A percentile compares a stretch with the other conserved stretches of the same genome.
Conservation (phyloP, 2,113 vertebrate species). For the Zootoca vivipara region DNA sequence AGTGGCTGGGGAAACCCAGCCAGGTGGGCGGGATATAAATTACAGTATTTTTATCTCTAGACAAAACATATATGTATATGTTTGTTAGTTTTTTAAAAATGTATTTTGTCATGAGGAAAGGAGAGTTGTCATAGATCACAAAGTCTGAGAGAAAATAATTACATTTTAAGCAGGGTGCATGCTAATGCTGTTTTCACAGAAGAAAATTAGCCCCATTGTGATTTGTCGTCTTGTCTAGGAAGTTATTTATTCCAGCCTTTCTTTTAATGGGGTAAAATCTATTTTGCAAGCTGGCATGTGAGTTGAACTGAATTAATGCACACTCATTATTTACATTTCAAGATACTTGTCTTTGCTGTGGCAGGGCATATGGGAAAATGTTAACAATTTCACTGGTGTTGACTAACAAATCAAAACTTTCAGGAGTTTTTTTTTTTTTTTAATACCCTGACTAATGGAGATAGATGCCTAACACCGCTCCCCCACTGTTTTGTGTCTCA, state of each 20-base stretch:
- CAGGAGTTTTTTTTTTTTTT: conserved; percentile 10
- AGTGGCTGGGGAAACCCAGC: too few relatives aligned
- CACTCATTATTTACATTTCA: neutral
- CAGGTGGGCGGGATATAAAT: too few relatives aligned
- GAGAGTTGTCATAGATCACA: conserved; percentile 1
- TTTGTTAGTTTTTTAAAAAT: neutral
- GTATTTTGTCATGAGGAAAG: neutral
- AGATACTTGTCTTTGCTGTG: conserved; percentile 10
- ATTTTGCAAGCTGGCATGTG: conserved; percentile 40
- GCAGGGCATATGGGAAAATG: neutral
- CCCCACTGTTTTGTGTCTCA: neutral
- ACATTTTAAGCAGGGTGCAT: neutral
- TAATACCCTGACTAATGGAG: neutral
- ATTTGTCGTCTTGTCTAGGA: conserved; percentile 18
- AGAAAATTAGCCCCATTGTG: conserved; percentile 14
- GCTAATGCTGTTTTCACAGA: conserved; percentile 4
- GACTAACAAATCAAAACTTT: conserved; percentile 25
- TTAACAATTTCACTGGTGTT: neutral
- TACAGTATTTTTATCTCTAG: neutral
- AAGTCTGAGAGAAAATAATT: conserved; percentile 15
- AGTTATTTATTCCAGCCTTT: conserved; percentile 31
- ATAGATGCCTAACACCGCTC: neutral
- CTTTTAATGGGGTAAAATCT: conserved; percentile 34
- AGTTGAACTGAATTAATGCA: conserved; percentile 21
- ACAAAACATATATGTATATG: neutral